Base-by-base conservation (phyloP, 2,113 vertebrate genomes). In the Pyrgilauda ruficollis region DNA sequence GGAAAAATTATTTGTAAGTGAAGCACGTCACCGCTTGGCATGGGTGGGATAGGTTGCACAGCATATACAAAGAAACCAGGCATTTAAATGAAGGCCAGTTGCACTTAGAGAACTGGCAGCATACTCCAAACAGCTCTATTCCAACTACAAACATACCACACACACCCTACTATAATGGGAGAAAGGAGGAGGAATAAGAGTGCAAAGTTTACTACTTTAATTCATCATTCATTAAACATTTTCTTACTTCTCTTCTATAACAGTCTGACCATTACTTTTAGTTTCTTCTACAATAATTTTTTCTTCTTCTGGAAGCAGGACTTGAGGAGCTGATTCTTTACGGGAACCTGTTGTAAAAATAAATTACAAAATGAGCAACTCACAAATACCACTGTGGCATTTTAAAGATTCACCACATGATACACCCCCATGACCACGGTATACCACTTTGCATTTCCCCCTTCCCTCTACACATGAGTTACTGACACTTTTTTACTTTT, bases 211-310 rank as follows among this genome's bases (percentile, higher is more conserved):
- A 94, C 85, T 94, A 47, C 13, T 90, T 93, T 84, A 96, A 96
- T 61, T 66, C 62, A 88, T 66, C 80, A 82, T 84, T 95, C 89
- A 95, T 77, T 73, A 84, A 86, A 92, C 62, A 5, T 75, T 55
- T 20, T 96, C 99, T 99, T 98, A 99, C 99, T 99, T 99, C 95
- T 99, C 99, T 94, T 99, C 99, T 77, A 97, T 97, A 93, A 98
- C 97, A 85, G 98, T 99, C 96, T 99, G 99, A 91, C 99, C 99
- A 11, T 99, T 99, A 96, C 98, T 99, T 97, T 98, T 99, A 85
- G 98, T 98, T 96, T 99, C 99, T 93, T 99, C 99, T 66, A 99
- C 94, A 90, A 98, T 98, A 86, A 99, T 98, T 94, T 99, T 99
- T 93, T 99, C 99, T 89, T 99, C 98, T 74, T 99, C 98, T 15